phyloP scores from a whole-genome alignment of 2,888 invertebrate genomes.

The Acheta domesticus region DNA sequence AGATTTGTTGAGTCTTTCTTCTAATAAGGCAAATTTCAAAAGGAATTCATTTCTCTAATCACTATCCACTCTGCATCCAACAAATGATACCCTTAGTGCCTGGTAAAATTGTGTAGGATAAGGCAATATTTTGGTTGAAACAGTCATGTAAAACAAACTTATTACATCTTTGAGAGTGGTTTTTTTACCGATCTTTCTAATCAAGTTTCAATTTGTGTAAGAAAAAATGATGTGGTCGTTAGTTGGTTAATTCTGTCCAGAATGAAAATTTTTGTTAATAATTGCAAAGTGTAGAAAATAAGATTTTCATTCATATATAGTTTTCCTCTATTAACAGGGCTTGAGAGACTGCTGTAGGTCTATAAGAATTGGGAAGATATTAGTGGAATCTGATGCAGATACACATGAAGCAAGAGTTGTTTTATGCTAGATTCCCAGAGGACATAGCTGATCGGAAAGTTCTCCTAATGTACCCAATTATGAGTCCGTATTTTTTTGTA shows the following conservation, averaged over 20 bases:
- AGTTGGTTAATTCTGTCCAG: not conserved
- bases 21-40: no score
- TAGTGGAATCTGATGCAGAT: constrained; percentile 94
- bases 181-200: no score
- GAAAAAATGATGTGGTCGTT: no score
- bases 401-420: constrained; percentile 96
- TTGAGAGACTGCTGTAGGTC: constrained; percentile 95
- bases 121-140: no score
- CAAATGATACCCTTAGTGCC: no score
- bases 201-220: no score
- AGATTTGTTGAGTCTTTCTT: no score
- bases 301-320: constrained; percentile 27
- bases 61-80: no score
- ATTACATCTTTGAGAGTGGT: no score
- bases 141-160: no score
- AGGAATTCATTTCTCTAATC: no score
- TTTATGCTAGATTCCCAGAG: constrained; percentile 95
- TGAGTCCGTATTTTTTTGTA: constrained; percentile 62
- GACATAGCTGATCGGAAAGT: constrained; percentile 86
- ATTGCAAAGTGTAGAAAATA: constrained; percentile 2
- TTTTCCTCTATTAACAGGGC: constrained; percentile 53
- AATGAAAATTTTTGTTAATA: not conserved
- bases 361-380: constrained; percentile 96
- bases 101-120: no score
- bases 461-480: constrained; percentile 96